Conservation (phyloP, 2,888 invertebrate species). For the Cheilosia impressa region DNA sequence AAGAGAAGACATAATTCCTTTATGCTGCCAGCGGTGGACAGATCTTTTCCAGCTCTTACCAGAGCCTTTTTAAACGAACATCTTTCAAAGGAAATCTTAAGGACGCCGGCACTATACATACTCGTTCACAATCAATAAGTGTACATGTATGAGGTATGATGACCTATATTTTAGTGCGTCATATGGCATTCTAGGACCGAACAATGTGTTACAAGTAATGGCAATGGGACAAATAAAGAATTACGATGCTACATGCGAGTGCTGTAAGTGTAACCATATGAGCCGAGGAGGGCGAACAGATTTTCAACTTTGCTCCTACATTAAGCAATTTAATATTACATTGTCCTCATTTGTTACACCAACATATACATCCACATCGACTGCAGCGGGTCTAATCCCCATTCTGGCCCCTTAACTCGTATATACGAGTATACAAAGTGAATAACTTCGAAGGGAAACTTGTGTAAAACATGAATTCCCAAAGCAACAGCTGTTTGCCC, state of each 20-base stretch:
- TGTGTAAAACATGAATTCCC: slow-evolving; percentile 46
- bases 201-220: neutral
- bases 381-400: slow-evolving; percentile 6
- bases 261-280: neutral
- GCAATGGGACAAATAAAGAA: neutral
- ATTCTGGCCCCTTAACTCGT: neutral
- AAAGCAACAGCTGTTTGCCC: slow-evolving; percentile 41
- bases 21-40: too few species aligned
- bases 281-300: neutral
- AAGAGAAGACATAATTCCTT: too few species aligned
- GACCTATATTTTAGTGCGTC: too few species aligned
- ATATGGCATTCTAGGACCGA: neutral
- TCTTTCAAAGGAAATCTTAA: too few species aligned
- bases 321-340: slow-evolving; percentile 23
- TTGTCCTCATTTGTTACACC: slow-evolving; percentile 21
- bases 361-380: neutral
- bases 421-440: neutral
- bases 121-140: too few species aligned
- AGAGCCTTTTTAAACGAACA: too few species aligned
- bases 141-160: too few species aligned
- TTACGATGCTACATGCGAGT: neutral
- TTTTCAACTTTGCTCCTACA: neutral
- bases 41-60: too few species aligned
- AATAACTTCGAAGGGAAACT: slow-evolving; percentile 24
- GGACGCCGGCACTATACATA: too few species aligned